Evolutionary conservation across 30 jellyfish, hydroid and myxozoan species (phyloP).

Genomic region (Pseudorhiza aurosa): DNA sequence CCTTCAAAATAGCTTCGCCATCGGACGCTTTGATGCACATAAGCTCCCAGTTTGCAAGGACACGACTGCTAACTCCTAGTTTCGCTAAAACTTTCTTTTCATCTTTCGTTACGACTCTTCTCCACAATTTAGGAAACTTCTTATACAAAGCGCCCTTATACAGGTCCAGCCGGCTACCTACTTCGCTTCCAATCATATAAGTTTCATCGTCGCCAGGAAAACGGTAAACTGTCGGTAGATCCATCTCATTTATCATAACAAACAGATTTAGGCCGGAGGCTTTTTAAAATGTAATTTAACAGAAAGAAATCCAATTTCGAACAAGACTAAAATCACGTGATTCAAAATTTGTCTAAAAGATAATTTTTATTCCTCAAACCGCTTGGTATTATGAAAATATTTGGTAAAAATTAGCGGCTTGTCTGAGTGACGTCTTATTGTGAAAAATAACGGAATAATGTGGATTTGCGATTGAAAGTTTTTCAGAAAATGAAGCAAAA

Average conservation of each 20-base stretch:
- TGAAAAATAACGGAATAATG: no score
- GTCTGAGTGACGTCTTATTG: neutral
- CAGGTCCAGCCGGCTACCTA: slow-evolving; percentile 67
- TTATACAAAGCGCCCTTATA: slow-evolving; percentile 91
- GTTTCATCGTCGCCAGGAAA: slow-evolving; percentile 78
- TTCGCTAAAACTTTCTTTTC: slow-evolving; percentile 72
- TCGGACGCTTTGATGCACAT: slow-evolving; percentile 91
- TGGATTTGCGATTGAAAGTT: no score
- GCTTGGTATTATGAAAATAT: no score
- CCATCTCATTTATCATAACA: neutral
- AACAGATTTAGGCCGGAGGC: neutral
- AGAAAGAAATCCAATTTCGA: slow-evolving; percentile 1
- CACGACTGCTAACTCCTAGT: slow-evolving; percentile 72
- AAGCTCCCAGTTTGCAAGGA: slow-evolving; percentile 81
- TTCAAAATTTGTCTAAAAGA: no score
- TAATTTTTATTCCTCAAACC: no score
- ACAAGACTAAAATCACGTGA: neutral
- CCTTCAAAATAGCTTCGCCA: slow-evolving; percentile 72
- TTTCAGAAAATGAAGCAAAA: no score
- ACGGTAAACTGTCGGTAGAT: slow-evolving; percentile 79
- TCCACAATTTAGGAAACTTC: slow-evolving; percentile 80
- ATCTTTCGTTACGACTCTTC: slow-evolving; percentile 70
- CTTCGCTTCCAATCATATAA: slow-evolving; percentile 94
- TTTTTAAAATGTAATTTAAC: neutral
- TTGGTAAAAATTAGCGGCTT: no score